Evolutionary conservation across 1,140 invertebrate genomes (phyloP), one percentile per base, ranked within the genome.

Genomic region (Drosophila setifemur): DNA sequence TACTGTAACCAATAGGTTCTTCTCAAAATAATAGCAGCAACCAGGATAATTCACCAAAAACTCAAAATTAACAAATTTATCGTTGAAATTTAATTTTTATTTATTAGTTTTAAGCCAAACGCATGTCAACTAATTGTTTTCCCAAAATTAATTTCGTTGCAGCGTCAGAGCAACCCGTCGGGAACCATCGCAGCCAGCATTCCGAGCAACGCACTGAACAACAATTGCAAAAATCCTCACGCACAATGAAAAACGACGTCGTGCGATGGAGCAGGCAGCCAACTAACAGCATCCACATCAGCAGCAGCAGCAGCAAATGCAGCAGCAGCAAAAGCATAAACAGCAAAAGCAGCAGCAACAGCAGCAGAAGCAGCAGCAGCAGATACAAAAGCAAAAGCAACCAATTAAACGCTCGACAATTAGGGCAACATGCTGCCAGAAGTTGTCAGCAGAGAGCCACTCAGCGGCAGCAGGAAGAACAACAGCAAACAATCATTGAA

Each of bases 171-270:
- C 12, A 26, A 6, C 28, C 16, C 37, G 19, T 61, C 43, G 54
- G 48, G 7, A 18, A 28, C 25, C 42, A 12, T 47, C 5, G 25
- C 23, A 43, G 8, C 37, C 23, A 40, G 39, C 25, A 58, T 33
- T 45, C 29, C 39, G 28, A 43, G 66, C 52, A 31, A 55, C 54
- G 55, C 39, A 57, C 35, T 19, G 26, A 31, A 28, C 37, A 55
- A 66, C 45, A 69, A 48, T 54, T 68, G 48, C 25, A 64, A 53
- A 64, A 76, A 86, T 78, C 64, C 54, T 44, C 60, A 85, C 85
- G 81, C 93, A 45, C 82, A 89, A 90, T 90, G 88, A 87, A 88
- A 86, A 89, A 90, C 88, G 88, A 89, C 83, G 88, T 89, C 54
- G 88, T 89, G 61, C 88, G 88, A 88, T 90, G 88, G 88, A 87